A percentile compares a stretch with the other conserved stretches of the same genome.
phyloP scores from a whole-genome alignment of 2,888 invertebrate genomes.

The Alentia gelatinosa region DNA sequence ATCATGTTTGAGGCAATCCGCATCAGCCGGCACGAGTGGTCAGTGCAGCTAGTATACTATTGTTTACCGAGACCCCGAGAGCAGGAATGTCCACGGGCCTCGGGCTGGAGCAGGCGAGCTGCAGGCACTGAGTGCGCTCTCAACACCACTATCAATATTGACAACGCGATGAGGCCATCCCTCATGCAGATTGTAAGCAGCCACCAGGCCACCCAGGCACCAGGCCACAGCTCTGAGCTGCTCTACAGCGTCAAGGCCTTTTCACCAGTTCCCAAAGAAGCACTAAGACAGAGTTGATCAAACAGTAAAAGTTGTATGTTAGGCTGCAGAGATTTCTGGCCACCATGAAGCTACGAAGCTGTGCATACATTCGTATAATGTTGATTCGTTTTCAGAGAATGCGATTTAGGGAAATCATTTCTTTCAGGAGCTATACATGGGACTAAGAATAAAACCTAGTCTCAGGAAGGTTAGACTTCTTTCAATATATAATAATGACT shows the following conservation, averaged over 20 bases:
- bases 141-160: slow-evolving; percentile 7
- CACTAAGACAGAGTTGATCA: too few species aligned
- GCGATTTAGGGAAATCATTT: too few species aligned
- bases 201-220: not conserved
- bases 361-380: too few species aligned
- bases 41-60: not conserved
- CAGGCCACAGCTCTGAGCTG: not conserved
- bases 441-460: too few species aligned
- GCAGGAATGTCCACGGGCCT: not conserved
- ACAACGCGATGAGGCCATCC: not conserved
- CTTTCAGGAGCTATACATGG: too few species aligned
- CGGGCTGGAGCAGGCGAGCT: not conserved
- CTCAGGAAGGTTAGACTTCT: too few species aligned
- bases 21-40: not conserved
- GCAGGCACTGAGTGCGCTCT: not conserved
- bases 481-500: too few species aligned
- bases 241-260: not conserved
- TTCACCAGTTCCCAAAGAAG: too few species aligned
- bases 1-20: not conserved
- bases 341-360: too few species aligned
- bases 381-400: too few species aligned
- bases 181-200: not conserved
- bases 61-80: not conserved
- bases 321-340: too few species aligned
- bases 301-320: too few species aligned